A percentile compares a stretch with the other conserved stretches of the same genome.
phyloP scores from a whole-genome alignment of 2,797 vertebrate species.

The Margarornis squamiger region DNA sequence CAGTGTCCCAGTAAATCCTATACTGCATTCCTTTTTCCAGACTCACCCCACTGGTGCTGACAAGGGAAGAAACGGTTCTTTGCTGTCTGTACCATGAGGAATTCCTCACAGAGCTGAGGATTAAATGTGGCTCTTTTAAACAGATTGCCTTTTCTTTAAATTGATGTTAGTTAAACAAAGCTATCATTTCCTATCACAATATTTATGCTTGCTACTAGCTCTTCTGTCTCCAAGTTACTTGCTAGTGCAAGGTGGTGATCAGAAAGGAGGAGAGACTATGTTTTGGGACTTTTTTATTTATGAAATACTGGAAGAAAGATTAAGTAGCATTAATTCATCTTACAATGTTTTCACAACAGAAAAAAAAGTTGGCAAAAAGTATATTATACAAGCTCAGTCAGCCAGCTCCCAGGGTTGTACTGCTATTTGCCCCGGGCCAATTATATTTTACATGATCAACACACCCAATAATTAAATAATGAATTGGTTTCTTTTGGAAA shows the following conservation, averaged over 20 bases:
- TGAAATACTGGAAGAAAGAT: conserved; percentile 63
- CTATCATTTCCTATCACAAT: conserved; percentile 64
- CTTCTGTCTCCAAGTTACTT: conserved; percentile 33
- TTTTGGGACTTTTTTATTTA: conserved; percentile 58
- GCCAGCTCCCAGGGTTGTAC: conserved; percentile 53
- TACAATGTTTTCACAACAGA: conserved; percentile 63
- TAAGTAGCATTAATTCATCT: conserved; percentile 67
- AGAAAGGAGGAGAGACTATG: neutral
- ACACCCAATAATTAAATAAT: conserved; percentile 77
- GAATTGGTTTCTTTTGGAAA: conserved; percentile 75
- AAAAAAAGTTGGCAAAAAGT: conserved; percentile 46
- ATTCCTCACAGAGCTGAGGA: conserved; percentile 36
- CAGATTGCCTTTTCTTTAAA: conserved; percentile 58
- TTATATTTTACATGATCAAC: conserved; percentile 74
- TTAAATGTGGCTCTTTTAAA: conserved; percentile 50
- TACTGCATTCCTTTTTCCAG: neutral
- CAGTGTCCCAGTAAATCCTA: neutral
- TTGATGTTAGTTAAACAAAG: conserved; percentile 57
- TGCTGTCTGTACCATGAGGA: neutral
- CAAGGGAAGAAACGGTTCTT: conserved; percentile 2
- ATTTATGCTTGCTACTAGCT: conserved; percentile 65
- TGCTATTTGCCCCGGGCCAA: conserved; percentile 69
- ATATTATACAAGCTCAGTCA: conserved; percentile 48
- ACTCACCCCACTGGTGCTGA: neutral
- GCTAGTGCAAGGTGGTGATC: conserved; percentile 36